Conservation (phyloP, 2,113 vertebrate species). For the Dryoscopus gambensis region DNA sequence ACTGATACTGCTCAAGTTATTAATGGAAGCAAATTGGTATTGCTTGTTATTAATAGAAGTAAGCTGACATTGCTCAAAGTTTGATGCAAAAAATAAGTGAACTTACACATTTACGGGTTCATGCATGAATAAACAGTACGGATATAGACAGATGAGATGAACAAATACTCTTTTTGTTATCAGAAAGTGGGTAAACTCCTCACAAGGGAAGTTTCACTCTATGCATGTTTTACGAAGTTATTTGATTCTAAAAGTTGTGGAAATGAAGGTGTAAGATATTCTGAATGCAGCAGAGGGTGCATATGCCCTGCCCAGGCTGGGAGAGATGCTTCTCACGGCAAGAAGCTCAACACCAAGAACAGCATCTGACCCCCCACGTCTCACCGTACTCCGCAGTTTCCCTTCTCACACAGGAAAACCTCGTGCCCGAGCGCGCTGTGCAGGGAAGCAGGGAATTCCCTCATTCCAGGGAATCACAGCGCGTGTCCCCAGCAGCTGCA, state of each 20-base stretch:
- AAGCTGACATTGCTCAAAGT: not conserved
- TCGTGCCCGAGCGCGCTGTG: rapidly evolving
- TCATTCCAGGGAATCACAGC: not conserved
- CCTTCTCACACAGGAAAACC: not conserved
- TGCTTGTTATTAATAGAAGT: not conserved
- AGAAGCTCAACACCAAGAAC: not conserved
- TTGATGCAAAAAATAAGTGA: not conserved
- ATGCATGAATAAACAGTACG: not conserved
- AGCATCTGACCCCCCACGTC: rapidly evolving
- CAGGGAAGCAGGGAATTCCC: not conserved
- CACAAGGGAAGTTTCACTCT: not conserved
- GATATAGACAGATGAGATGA: not conserved
- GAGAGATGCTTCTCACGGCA: not conserved
- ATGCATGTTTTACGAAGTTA: not conserved
- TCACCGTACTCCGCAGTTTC: not conserved
- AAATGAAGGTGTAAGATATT: not conserved
- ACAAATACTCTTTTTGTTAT: not conserved
- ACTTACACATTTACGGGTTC: rapidly evolving
- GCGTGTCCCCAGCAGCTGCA: not conserved
- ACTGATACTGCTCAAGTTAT: not conserved
- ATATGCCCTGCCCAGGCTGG: not conserved
- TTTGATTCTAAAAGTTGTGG: not conserved
- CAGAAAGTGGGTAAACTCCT: not conserved
- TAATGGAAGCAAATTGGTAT: not conserved
- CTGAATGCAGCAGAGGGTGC: not conserved